Conservation (phyloP, 2,113 vertebrate species). For the Gallinago media region DNA sequence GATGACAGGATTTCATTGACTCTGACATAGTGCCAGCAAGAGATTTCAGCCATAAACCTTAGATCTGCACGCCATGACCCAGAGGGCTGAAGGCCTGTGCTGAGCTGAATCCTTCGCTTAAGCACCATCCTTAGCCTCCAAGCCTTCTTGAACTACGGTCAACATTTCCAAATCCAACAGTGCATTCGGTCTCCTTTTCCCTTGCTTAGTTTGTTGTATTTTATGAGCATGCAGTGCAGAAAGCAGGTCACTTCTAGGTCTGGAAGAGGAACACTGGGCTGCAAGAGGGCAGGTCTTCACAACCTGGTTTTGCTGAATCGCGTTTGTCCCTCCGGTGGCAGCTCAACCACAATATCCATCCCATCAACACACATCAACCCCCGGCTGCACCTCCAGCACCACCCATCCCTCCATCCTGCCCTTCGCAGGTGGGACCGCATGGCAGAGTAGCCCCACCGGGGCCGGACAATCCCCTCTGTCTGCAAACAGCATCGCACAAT, state of each 20-base stretch:
- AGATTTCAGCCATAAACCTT: neutral
- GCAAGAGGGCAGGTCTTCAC: neutral
- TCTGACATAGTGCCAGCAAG: fast-evolving
- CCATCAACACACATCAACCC: fast-evolving
- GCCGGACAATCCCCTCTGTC: neutral
- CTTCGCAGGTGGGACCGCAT: neutral
- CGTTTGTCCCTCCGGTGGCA: neutral
- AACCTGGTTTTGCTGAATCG: neutral
- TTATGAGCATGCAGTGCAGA: neutral
- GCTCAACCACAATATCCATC: fast-evolving
- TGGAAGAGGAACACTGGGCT: neutral
- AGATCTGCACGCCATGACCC: fast-evolving
- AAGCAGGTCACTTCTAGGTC: neutral
- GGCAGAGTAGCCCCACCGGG: neutral
- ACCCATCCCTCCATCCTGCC: neutral
- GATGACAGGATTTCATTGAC: fast-evolving
- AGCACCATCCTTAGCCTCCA: neutral
- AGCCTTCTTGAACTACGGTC: neutral
- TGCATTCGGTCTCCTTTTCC: neutral
- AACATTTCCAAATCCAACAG: neutral
- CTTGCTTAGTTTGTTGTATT: neutral
- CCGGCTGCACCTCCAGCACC: fast-evolving
- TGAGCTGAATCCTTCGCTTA: neutral
- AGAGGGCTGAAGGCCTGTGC: no score
- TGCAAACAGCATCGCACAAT: neutral